Conservation (phyloP, 2,888 invertebrate species). For the Platycnemis pennipes region DNA sequence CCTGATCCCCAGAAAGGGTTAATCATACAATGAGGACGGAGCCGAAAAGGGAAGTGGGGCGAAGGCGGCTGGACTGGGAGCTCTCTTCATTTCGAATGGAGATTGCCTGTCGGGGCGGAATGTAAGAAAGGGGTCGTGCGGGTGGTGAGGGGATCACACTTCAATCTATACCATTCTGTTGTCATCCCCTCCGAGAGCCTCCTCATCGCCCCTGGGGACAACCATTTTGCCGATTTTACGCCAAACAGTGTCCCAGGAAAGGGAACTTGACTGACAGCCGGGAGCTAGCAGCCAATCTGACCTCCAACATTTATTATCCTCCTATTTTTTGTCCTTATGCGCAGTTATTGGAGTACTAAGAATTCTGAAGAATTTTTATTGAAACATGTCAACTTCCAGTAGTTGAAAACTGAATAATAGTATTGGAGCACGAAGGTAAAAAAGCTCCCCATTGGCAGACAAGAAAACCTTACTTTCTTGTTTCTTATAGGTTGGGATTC, state of each 20-base stretch:
- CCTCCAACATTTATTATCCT: too few relatives aligned
- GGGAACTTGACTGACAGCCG: neutral
- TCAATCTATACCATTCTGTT: neutral
- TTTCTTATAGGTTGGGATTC: too few relatives aligned
- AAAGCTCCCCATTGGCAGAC: too few relatives aligned
- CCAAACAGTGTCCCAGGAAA: neutral
- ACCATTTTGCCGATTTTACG: neutral
- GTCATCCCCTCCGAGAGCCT: neutral
- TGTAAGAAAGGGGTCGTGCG: neutral
- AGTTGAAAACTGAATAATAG: too few relatives aligned
- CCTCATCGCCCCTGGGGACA: neutral
- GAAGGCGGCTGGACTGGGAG: neutral
- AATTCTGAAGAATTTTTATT: too few relatives aligned
- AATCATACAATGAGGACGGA: constrained; percentile 36
- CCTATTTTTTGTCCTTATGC: too few relatives aligned
- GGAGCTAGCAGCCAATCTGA: neutral
- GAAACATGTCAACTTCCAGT: too few relatives aligned
- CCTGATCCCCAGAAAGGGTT: constrained; percentile 27
- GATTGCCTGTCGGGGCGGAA: constrained; percentile 58
- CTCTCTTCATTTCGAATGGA: constrained; percentile 62
- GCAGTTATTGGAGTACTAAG: too few relatives aligned
- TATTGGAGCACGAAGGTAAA: too few relatives aligned
- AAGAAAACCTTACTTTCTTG: too few relatives aligned
- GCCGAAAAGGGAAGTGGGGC: neutral
- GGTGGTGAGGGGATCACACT: neutral